Evolutionary conservation across 1,140 invertebrate genomes (phyloP), one percentile per base, ranked within the genome.

Genomic region (Euglossa dilemma): DNA sequence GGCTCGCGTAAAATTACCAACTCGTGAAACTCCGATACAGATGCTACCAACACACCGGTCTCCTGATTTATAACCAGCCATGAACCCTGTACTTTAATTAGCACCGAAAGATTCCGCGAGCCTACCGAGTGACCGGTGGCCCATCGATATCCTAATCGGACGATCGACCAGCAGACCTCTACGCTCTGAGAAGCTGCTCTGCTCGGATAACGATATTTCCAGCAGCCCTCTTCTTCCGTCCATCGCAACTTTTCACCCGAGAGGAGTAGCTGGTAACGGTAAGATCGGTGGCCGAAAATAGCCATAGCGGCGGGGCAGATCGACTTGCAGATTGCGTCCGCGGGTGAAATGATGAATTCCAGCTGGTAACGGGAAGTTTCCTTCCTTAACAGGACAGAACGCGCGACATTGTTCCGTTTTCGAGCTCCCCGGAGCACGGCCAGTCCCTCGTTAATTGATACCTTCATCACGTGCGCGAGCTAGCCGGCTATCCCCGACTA

Each of bases 361-460:
- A 54, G 23, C 43, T 45, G 18, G 73, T 63, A 61, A 76, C 47
- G 47, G 25, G 7, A 72, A 25, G 70, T 72, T 64, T 76, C 59
- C 61, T 64, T 64, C 59, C 59, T 64, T 77, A 50, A 47, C 43
- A 12, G 28, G 67, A 59, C 6, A 61, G 52, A 28, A 47, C 52
- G 43, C 45, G 25, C 56, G 67, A 43, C 54, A 63, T 54, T 72
- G 78, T 80, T 73, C 69, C 76, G 61, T 78, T 69, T 78, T 72
- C 47, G 23, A 80, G 59, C 25, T 61, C 25, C n/a, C 57, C 25
- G 23, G 18, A 14, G 70, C 52, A 43, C 70, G 25, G 25, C 50
- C 20, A 43, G 54, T 59, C 70, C 61, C 18, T 28, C 66, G 76
- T 76, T 57, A 86, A 72, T 84, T 80, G 56, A 67, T 50, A 83